A percentile compares a stretch with the other conserved stretches of the same genome.
phyloP scores from a whole-genome alignment of 2,797 vertebrate species.

The Sebastes iracundus region DNA sequence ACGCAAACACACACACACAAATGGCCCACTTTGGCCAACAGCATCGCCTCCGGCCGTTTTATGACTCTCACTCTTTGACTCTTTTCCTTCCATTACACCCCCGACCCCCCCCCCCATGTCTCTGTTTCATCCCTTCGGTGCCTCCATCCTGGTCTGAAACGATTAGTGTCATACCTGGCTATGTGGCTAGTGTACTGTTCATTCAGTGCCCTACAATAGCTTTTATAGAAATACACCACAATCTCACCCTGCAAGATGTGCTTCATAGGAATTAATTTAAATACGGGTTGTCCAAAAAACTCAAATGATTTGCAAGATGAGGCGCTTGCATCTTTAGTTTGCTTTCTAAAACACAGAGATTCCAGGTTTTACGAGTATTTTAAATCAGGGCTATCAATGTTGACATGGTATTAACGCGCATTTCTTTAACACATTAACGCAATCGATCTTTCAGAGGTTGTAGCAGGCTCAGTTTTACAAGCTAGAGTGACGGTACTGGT shows the following conservation, averaged over 20 bases:
- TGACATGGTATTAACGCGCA: rapidly evolving
- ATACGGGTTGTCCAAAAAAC: not conserved
- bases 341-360: rapidly evolving
- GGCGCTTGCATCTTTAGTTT: not conserved
- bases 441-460: too few relatives aligned
- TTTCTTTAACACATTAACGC: too few relatives aligned
- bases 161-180: conserved; percentile 74
- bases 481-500: too few relatives aligned
- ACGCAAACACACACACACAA: conserved; percentile 61
- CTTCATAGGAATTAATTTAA: not conserved
- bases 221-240: not conserved
- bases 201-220: conserved; percentile 13
- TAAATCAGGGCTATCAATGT: too few relatives aligned
- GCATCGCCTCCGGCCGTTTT: conserved; percentile 68
- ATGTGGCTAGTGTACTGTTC: conserved; percentile 40
- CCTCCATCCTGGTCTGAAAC: conserved; percentile 60
- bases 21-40: conserved; percentile 67
- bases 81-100: conserved; percentile 59
- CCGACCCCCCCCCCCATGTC: not conserved
- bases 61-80: conserved; percentile 58
- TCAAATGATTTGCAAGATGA: not conserved
- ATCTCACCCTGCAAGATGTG: not conserved
- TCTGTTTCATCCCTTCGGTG: conserved; percentile 49
- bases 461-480: too few relatives aligned
- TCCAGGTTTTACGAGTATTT: too few relatives aligned